These are phyloP conservation scores for Plutomurus gul DNA, from an alignment of 1,140 invertebrate genomes.

Conservation along the genomic window DNA sequence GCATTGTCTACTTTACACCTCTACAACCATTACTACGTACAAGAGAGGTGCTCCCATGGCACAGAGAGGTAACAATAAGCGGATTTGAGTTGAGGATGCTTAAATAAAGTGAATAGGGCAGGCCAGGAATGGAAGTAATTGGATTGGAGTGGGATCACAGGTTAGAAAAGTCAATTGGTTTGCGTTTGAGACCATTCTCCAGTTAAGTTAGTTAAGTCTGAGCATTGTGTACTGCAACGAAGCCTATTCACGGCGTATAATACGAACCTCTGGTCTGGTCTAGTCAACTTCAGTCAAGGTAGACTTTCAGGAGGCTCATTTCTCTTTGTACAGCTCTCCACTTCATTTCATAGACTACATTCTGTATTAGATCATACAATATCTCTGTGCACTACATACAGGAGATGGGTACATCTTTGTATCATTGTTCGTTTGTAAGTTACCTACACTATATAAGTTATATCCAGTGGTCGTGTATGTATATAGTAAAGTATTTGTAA, in stretches of 20 bases:
- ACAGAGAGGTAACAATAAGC: not conserved
- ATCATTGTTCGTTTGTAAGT: too few relatives aligned
- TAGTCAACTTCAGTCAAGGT: slow-evolving; percentile 9
- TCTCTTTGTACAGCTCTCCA: not conserved
- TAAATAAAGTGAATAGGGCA: slow-evolving; percentile 22
- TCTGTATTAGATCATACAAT: too few relatives aligned
- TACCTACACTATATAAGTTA: too few relatives aligned
- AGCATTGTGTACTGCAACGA: not conserved
- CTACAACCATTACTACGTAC: not conserved
- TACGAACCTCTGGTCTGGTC: too few relatives aligned
- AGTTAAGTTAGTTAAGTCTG: slow-evolving; percentile 3
- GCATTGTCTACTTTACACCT: not conserved
- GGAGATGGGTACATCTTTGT: too few relatives aligned
- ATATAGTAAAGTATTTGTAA: not conserved
- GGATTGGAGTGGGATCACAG: slow-evolving; percentile 44
- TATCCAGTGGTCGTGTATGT: too few relatives aligned
- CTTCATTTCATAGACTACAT: too few relatives aligned
- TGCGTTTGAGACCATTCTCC: slow-evolving; percentile 23
- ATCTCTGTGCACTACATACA: too few relatives aligned
- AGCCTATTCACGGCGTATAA: too few relatives aligned
- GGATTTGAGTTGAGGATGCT: not conserved
- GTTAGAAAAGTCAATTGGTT: slow-evolving; percentile 50
- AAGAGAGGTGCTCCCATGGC: not conserved
- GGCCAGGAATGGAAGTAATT: slow-evolving; percentile 36
- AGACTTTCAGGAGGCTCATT: slow-evolving; percentile 39